These are phyloP conservation scores for Xestoiulus laeticollis DNA, from an alignment of 2,888 invertebrate species.

Conservation along the genomic window DNA sequence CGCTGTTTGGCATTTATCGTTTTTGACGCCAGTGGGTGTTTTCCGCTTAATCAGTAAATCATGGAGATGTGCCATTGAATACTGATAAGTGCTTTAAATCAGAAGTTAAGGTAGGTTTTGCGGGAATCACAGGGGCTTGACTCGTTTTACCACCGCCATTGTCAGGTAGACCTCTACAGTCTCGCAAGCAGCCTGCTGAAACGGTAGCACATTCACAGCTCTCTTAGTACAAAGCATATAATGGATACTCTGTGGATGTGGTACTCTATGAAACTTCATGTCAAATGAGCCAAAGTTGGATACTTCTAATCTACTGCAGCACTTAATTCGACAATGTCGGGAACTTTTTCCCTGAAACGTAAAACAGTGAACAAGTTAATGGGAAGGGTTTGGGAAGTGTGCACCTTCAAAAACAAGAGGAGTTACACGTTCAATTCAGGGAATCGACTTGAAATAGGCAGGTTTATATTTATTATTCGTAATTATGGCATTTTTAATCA, in stretches of 20 bases:
- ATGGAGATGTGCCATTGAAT: slow-evolving; percentile 19
- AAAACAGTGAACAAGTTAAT: background rate
- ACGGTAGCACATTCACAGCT: background rate
- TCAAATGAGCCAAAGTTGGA: slow-evolving; percentile 11
- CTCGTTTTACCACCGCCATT: background rate
- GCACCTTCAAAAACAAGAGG: background rate
- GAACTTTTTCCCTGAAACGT: background rate
- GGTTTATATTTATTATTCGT: background rate
- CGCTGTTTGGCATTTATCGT: slow-evolving; percentile 18
- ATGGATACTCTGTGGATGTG: background rate
- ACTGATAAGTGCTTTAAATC: slow-evolving; percentile 3
- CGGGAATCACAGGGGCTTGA: slow-evolving; percentile 7
- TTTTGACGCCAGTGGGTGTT: background rate
- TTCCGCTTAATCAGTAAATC: slow-evolving; percentile 20
- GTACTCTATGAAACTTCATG: background rate
- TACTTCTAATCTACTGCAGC: no score
- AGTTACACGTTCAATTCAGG: background rate
- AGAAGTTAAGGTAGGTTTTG: background rate
- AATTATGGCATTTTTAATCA: no score
- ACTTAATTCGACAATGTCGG: background rate
- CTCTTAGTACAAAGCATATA: background rate
- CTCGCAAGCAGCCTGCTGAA: background rate
- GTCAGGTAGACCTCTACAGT: background rate
- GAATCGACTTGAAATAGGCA: background rate
- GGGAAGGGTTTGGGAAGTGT: background rate